Evolutionary conservation across 2,113 vertebrate species (phyloP), one percentile per base, ranked within the genome.

Genomic region (Pao palembangensis): DNA sequence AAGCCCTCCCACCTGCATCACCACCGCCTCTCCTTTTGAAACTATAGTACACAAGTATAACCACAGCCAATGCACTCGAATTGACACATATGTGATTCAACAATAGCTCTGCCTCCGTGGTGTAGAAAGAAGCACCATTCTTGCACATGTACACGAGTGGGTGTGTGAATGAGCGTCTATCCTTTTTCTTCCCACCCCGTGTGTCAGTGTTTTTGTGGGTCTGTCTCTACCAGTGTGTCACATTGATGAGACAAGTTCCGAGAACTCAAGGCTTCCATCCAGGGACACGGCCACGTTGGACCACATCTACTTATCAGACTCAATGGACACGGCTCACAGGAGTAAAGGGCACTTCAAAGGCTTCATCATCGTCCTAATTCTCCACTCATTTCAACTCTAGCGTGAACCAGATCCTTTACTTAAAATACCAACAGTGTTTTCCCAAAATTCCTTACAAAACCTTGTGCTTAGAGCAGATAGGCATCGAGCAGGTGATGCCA

Each of bases 191-290:
- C 46, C 15, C 25, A 61, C 58, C 14, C 38, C 11, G n/a, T 59
- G 58, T 55, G 57, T 6, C 34, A 53, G 44, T 28, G 65, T 53
- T 18, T 66, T 61, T 67, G 38, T 38, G 65, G 17, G 43, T 55
- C 57, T 62, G 58, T 74, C 53, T 73, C 52, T 49, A 12, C 0
- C 10, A 68, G 59, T 41, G 62, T 81, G 87, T 83, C 87, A 86
- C 78, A 89, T 89, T 51, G 76, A 87, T 89, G 81, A 81, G 87
- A 87, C 85, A 76, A 65, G 67, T 66, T 55, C 46, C 13, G 73
- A 84, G 74, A 80, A 75, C 61, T 46, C 58, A 42, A 25, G 58
- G 63, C 75, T 65, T 65, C 49, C 4, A 23, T 76, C 46, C 52
- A 62, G 67, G 58, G 55, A 61, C 60, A 64, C 49, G 49, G 63